Conservation (phyloP, 2,888 invertebrate genomes). For the Thecophora atra region DNA sequence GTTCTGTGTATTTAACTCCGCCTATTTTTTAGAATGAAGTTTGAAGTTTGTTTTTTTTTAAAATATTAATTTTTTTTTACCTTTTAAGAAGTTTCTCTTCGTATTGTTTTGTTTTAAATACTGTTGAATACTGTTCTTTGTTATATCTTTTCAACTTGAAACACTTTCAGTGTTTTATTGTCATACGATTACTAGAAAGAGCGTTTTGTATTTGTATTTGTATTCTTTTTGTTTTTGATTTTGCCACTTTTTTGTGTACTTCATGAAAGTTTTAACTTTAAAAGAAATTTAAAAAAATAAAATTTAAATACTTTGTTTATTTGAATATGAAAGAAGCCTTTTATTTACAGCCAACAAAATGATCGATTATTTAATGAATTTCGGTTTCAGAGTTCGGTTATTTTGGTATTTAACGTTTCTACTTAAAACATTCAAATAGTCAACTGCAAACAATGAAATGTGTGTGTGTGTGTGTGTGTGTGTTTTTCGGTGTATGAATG, state of each 20-base stretch:
- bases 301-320: too few relatives aligned
- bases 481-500: constrained; percentile 9
- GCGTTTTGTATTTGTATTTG: not conserved
- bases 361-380: not conserved
- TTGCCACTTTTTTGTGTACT: not conserved
- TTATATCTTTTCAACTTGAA: constrained; percentile 48
- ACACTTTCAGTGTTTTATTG: constrained; percentile 62
- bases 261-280: constrained; percentile 12
- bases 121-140: constrained; percentile 26
- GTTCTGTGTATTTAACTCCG: not conserved
- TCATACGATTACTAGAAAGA: constrained; percentile 54
- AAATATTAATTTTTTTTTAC: not conserved
- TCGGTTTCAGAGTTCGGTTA: not conserved
- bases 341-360: not conserved
- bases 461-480: not conserved
- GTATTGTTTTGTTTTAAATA: constrained; percentile 19
- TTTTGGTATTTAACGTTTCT: not conserved
- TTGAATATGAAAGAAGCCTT: too few relatives aligned
- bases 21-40: not conserved
- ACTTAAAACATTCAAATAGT: constrained; percentile 39
- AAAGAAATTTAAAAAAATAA: not conserved
- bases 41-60: not conserved
- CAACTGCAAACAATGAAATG: constrained; percentile 18
- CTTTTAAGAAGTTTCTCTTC: not conserved
- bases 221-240: not conserved